Conservation (phyloP, 2,113 vertebrate genomes). For the Brachyhypopomus occidentalis region DNA sequence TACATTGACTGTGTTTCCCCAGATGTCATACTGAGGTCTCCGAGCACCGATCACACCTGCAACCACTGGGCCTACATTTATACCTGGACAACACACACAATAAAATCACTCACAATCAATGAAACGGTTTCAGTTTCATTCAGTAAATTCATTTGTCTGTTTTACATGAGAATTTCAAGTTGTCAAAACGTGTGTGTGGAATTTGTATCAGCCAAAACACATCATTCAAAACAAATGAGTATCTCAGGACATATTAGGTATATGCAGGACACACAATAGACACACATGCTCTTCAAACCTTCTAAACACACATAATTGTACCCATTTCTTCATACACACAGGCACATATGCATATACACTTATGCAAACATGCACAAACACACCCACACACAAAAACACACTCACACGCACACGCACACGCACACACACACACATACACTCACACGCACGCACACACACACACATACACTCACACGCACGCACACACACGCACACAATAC, state of each 20-base stretch:
- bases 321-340: background rate
- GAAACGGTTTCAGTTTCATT: background rate
- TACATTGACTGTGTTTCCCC: slow-evolving; percentile 98
- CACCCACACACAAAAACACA: background rate
- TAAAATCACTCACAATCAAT: background rate
- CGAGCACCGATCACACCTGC: slow-evolving; percentile 96
- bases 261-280: slow-evolving; percentile 13
- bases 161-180: background rate
- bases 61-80: slow-evolving; percentile 94
- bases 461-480: background rate
- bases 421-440: slow-evolving; percentile 8
- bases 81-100: slow-evolving; percentile 68
- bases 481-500: slow-evolving; percentile 40
- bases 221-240: background rate
- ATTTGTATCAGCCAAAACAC: background rate
- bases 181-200: background rate
- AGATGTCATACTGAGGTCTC: slow-evolving; percentile 96
- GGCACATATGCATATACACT: slow-evolving; percentile 26
- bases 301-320: background rate
- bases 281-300: slow-evolving; percentile 13
- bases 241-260: slow-evolving; percentile 13
- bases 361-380: background rate
- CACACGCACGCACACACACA: background rate
- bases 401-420: slow-evolving; percentile 38
- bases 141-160: background rate